Evolutionary conservation across 2,797 vertebrate genomes (phyloP).

Genomic region (Buphagus erythrorhynchus): DNA sequence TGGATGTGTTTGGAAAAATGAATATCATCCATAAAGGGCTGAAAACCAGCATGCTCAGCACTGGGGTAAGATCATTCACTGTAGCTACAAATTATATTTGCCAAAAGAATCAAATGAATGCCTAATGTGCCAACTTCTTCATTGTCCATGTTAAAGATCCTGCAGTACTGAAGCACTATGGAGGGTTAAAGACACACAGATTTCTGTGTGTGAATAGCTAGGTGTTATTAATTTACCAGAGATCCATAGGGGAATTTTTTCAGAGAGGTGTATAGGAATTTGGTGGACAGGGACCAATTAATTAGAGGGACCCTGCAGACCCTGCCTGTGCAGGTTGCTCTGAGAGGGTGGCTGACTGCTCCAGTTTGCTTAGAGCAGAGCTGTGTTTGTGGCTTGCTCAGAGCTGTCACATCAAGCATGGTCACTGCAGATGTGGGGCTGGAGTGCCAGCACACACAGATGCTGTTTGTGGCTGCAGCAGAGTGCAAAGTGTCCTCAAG

Average conservation of each 20-base stretch:
- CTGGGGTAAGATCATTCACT: not conserved
- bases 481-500: not conserved
- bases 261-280: not conserved
- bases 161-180: not conserved
- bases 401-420: not conserved
- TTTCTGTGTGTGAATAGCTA: not conserved
- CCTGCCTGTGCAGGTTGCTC: not conserved
- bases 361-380: not conserved
- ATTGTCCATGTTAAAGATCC: not conserved
- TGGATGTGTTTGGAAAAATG: not conserved
- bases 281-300: constrained; percentile 15
- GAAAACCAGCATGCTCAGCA: not conserved
- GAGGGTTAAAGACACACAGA: not conserved
- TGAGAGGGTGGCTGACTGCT: not conserved
- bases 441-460: not conserved
- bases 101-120: not conserved
- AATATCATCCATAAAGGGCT: not conserved
- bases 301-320: not conserved
- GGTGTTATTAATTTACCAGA: not conserved
- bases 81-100: not conserved
- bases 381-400: not conserved
- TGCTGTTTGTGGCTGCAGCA: not conserved
- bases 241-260: not conserved
- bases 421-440: not conserved
- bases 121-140: not conserved